Evolutionary conservation across 2,888 invertebrate genomes (phyloP).

Genomic region (Liodrosophila aerea): DNA sequence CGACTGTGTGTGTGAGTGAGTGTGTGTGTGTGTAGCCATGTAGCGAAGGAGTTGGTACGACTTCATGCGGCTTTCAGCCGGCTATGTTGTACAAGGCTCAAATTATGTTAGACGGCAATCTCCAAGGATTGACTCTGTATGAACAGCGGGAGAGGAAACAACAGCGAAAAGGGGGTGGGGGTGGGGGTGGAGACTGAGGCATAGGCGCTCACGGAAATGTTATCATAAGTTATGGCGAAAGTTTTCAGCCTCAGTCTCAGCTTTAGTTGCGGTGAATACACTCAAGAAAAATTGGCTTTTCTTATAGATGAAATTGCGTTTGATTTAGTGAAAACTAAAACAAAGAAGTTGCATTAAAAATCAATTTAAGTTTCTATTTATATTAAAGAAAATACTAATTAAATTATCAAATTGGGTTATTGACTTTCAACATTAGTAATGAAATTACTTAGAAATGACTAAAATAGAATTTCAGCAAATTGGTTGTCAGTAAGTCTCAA

Average conservation of each 20-base stretch:
- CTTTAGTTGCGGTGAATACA: conserved; percentile 42
- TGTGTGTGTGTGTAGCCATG: conserved; percentile 8
- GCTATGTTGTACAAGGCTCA: conserved; percentile 65
- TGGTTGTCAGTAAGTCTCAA: no score
- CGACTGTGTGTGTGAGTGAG: neutral
- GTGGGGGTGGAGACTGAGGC: conserved; percentile 15
- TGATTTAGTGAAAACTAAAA: no score
- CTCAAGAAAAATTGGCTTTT: conserved; percentile 30
- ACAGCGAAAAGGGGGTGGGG: neutral
- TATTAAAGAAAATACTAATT: no score
- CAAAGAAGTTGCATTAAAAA: no score
- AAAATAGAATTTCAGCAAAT: no score
- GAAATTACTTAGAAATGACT: no score
- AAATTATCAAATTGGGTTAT: no score
- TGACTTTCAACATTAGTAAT: no score
- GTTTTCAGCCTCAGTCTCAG: conserved; percentile 48
- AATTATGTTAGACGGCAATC: conserved; percentile 76
- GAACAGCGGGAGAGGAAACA: conserved; percentile 11
- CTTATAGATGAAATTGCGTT: neutral
- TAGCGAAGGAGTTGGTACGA: conserved; percentile 58
- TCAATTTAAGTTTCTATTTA: no score
- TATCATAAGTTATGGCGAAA: conserved; percentile 75
- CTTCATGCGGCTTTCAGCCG: conserved; percentile 38
- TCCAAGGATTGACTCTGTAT: conserved; percentile 69
- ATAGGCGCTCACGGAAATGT: conserved; percentile 60